A percentile compares a stretch with the other conserved stretches of the same genome.
phyloP scores from a whole-genome alignment of 1,140 invertebrate genomes.

The Antheraea pernyi region DNA sequence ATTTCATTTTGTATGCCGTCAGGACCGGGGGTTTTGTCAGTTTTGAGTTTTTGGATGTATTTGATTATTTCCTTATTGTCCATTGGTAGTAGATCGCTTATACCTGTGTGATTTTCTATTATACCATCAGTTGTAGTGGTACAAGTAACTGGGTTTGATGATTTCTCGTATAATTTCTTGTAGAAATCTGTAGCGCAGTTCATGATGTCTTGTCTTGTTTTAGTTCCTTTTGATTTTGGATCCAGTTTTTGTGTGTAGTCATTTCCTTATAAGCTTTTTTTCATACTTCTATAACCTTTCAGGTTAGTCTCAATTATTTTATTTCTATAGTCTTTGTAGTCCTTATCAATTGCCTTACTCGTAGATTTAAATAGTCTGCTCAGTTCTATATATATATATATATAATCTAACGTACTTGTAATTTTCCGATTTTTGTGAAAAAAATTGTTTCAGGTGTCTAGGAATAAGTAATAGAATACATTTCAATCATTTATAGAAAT shows the following conservation, averaged over 20 bases:
- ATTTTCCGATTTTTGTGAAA: constrained; percentile 10
- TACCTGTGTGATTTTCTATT: not conserved
- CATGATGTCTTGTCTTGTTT: constrained; percentile 21
- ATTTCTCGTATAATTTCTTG: constrained; percentile 19
- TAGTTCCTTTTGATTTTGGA: constrained; percentile 19
- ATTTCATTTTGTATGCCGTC: constrained; percentile 20
- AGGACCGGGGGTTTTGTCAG: constrained; percentile 20
- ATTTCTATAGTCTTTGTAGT: constrained; percentile 18
- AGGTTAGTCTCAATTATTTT: constrained; percentile 21
- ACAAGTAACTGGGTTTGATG: not conserved
- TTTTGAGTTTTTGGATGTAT: constrained; percentile 13
- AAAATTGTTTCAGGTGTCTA: not conserved
- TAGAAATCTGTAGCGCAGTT: constrained; percentile 22
- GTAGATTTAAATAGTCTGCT: constrained; percentile 20
- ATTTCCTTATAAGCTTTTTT: constrained; percentile 27
- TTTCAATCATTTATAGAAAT: too few species aligned
- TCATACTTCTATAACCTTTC: constrained; percentile 17
- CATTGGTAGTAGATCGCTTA: not conserved
- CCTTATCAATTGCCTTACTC: constrained; percentile 22
- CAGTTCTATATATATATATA: too few species aligned
- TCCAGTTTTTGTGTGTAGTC: constrained; percentile 21
- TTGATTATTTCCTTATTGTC: not conserved
- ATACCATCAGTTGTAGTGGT: not conserved
- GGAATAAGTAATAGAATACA: too few species aligned
- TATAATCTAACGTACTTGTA: too few species aligned